Evolutionary conservation across 35 echinoderm and acorn worm genomes (phyloP), one percentile per base, ranked within the genome.

Genomic region (Patiria miniata): DNA sequence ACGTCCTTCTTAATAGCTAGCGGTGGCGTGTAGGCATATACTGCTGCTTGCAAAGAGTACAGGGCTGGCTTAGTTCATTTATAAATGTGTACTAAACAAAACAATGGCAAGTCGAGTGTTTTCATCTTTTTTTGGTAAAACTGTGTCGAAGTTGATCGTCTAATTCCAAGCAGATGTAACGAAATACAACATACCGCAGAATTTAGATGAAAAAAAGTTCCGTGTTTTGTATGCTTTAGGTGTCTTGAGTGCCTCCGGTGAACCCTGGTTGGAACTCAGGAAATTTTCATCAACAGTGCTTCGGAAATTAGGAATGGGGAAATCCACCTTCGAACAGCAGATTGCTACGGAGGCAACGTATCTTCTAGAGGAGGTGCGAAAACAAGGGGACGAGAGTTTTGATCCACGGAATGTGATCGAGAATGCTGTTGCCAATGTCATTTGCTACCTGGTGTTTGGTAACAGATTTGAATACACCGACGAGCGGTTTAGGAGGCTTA

Each of bases 371-470:
- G 36, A 28, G 36, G 21, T 86, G 7, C 30, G 5, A 28, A n/a
- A 40, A 15, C 8, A 39, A 17, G 37, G 17, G 51, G 56, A 18
- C 16, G n/a, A n/a, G 40, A 28, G 53, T 39, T 39, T 69, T 19
- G 28, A 76, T 36, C 37, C 57, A 26, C 21, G 14, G 32, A 34
- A 19, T 8, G 7, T 86, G 0, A 1, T 73, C 36, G 40, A 15
- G 28, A 86, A 42, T 36, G 54, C 83, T n/a, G 58, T 86, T 29
- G 14, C 83, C n/a, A 86, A 86, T 26, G 61, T 86, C 26, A 86
- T 69, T 23, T 86, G 83, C 40, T 36, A 5, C 28, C 1, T 86
- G 54, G 21, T 14, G 34, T 73, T 86, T 14, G 83, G 83, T 7
- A 65, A 73, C 15, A 36, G 54, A 21, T 86, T 86, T 28, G 58